A percentile compares a stretch with the other conserved stretches of the same genome.
Evolutionary conservation across 2,113 vertebrate genomes (phyloP).

Genomic region (Dolichallabes microphthalmus): DNA sequence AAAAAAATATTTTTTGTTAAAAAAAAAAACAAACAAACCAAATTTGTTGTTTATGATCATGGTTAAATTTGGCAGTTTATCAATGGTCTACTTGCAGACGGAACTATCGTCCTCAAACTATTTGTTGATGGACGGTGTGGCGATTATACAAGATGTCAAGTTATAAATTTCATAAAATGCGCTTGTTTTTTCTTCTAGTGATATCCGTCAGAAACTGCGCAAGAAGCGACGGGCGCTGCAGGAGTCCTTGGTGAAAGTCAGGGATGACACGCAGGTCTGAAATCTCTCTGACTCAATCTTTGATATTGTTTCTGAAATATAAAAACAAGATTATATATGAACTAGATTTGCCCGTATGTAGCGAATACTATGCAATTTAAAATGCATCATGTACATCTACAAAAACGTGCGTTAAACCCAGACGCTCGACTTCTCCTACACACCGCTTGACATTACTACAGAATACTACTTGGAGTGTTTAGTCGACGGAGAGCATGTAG

Average conservation of each 20-base stretch:
- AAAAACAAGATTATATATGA: background rate
- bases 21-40: too few relatives aligned
- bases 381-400: background rate
- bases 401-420: background rate
- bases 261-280: slow-evolving; percentile 69
- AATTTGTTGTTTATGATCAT: too few relatives aligned
- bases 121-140: background rate
- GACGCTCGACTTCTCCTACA: background rate
- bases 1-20: too few relatives aligned
- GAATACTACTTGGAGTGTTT: background rate
- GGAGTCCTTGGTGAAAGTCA: slow-evolving; percentile 60
- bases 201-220: slow-evolving; percentile 65
- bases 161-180: too few relatives aligned
- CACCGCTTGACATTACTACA: background rate
- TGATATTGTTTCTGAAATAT: background rate
- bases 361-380: too few relatives aligned
- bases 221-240: slow-evolving; percentile 67
- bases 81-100: too few relatives aligned
- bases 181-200: slow-evolving; percentile 39
- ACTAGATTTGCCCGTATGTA: background rate
- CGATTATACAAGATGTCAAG: background rate
- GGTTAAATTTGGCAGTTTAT: too few relatives aligned
- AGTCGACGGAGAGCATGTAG: background rate
- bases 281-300: background rate
- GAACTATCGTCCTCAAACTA: background rate